Conservation (phyloP, 1,140 invertebrate genomes). For the Thaumetopoea pityocampa region DNA sequence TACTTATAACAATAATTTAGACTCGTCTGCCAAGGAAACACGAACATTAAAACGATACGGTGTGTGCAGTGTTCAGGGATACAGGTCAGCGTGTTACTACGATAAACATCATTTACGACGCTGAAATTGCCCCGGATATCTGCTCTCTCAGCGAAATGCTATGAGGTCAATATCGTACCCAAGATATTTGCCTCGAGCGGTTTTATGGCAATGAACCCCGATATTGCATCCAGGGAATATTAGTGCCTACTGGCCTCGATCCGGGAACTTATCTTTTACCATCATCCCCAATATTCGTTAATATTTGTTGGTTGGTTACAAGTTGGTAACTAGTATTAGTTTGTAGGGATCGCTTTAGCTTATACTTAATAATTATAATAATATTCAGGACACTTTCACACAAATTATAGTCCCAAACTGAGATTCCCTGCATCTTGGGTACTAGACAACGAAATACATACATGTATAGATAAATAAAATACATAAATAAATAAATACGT, state of each 20-base stretch:
- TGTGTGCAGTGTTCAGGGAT: constrained; percentile 22
- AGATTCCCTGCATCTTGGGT: no score
- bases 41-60: constrained; percentile 8
- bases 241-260: constrained; percentile 50
- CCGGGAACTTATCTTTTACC: constrained; percentile 47
- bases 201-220: constrained; percentile 47
- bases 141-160: constrained; percentile 47
- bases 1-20: constrained; percentile 12
- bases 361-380: no score
- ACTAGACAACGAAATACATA: no score
- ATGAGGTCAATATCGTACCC: constrained; percentile 54
- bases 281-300: constrained; percentile 60
- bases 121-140: constrained; percentile 49
- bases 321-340: constrained; percentile 46
- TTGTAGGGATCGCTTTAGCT: constrained; percentile 36
- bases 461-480: no score
- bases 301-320: constrained; percentile 41
- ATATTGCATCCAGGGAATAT: constrained; percentile 56
- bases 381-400: no score
- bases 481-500: no score
- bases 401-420: no score
- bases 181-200: constrained; percentile 45
- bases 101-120: constrained; percentile 56
- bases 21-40: constrained; percentile 8
- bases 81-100: constrained; percentile 35